Percentiles rank a stretch among this genome's conserved stretches.
These are phyloP conservation scores for Drosophila kuntzei DNA, from an alignment of 2,888 invertebrate species.

Conservation along the genomic window DNA sequence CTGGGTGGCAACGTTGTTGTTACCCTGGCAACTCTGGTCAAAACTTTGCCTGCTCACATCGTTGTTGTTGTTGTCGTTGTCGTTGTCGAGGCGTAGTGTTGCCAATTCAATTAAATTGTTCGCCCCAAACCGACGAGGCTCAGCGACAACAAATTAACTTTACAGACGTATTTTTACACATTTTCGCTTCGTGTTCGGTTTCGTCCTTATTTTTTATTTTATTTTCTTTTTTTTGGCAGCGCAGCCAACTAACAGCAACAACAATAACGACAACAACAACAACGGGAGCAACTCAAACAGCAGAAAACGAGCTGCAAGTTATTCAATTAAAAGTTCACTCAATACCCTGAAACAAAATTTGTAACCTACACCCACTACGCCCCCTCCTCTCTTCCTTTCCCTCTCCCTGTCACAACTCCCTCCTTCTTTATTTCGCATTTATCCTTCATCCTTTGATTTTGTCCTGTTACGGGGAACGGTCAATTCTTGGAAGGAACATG, in stretches of 20 bases:
- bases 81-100: slow-evolving; percentile 49
- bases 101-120: slow-evolving; percentile 72
- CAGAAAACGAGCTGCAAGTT: slow-evolving; percentile 74
- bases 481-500: slow-evolving; percentile 8
- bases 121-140: slow-evolving; percentile 33
- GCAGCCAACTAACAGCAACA: slow-evolving; percentile 47
- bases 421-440: neutral
- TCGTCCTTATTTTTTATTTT: slow-evolving; percentile 26
- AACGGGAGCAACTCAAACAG: slow-evolving; percentile 42
- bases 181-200: slow-evolving; percentile 36
- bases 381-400: slow-evolving; percentile 5
- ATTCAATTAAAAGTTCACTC: slow-evolving; percentile 78
- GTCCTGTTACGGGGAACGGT: slow-evolving; percentile 3
- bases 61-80: slow-evolving; percentile 16
- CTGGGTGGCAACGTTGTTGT: slow-evolving; percentile 20
- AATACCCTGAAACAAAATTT: slow-evolving; percentile 53
- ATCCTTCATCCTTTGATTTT: slow-evolving; percentile 16
- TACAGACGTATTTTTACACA: slow-evolving; percentile 63
- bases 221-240: slow-evolving; percentile 34
- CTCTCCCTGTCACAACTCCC: neutral
- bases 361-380: neutral
- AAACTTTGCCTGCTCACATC: slow-evolving; percentile 38
- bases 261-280: slow-evolving; percentile 25
- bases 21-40: slow-evolving; percentile 55
- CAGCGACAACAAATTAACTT: slow-evolving; percentile 61